Conservation (phyloP, 2,113 vertebrate genomes). For the Podocnemis expansa region DNA sequence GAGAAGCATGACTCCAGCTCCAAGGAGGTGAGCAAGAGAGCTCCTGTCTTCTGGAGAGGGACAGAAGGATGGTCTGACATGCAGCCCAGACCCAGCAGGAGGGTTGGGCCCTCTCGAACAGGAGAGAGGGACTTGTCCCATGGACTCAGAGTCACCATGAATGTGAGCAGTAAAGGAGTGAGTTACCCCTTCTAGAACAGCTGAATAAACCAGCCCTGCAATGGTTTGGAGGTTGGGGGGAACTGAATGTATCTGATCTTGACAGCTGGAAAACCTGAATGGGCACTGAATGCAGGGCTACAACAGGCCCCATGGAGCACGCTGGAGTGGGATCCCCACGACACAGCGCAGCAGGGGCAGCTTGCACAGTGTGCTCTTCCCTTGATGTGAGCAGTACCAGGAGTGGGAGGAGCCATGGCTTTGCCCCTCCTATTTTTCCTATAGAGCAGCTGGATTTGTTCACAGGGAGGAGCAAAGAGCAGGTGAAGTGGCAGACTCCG, state of each 20-base stretch:
- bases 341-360: too few species aligned
- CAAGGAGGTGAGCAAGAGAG: too few species aligned
- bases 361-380: not conserved
- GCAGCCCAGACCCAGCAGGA: not conserved
- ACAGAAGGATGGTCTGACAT: not conserved
- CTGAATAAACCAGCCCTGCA: not conserved
- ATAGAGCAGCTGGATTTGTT: too few species aligned
- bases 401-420: not conserved
- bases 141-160: not conserved
- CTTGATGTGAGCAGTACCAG: fast-evolving
- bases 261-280: not conserved
- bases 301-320: too few species aligned
- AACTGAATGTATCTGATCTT: not conserved
- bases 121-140: too few species aligned
- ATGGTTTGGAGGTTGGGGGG: too few species aligned
- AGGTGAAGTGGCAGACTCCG: too few species aligned
- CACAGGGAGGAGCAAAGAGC: too few species aligned
- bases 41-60: not conserved
- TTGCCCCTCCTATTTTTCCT: not conserved
- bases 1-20: too few species aligned
- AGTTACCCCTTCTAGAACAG: not conserved
- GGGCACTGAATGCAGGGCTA: too few species aligned
- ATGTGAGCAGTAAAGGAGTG: not conserved
- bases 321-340: too few species aligned
- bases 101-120: too few species aligned